phyloP scores from a whole-genome alignment of 2,113 vertebrate genomes.

The Oreamnos americanus region DNA sequence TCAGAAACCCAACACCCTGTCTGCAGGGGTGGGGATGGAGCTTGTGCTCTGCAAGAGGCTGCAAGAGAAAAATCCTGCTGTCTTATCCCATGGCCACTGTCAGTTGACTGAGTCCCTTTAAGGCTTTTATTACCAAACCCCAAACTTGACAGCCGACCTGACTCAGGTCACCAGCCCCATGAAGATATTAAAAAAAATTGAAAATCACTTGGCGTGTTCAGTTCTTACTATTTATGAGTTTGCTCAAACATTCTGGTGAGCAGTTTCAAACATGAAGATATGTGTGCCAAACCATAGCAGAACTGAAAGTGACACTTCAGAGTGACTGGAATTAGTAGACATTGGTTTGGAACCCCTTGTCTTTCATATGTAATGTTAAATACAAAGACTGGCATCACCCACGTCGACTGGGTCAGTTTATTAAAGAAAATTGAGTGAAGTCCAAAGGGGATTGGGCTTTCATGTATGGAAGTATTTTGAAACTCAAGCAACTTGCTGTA shows the following conservation, averaged over 20 bases:
- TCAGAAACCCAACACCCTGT: background rate
- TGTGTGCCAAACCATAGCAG: background rate
- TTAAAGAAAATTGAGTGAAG: background rate
- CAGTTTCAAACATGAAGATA: background rate
- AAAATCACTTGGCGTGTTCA: background rate
- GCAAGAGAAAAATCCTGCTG: background rate
- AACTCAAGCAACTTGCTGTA: background rate
- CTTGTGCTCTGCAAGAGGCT: background rate
- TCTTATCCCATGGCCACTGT: background rate
- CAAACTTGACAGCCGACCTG: background rate
- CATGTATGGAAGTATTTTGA: slow-evolving; percentile 13
- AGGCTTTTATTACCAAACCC: background rate
- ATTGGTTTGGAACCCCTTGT: background rate
- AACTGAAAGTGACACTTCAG: background rate
- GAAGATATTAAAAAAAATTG: background rate
- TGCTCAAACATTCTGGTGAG: background rate
- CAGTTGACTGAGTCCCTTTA: background rate
- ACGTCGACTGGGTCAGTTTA: background rate
- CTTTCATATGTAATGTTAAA: background rate
- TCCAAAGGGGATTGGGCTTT: slow-evolving; percentile 24
- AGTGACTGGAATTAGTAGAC: background rate
- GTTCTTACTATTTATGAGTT: background rate
- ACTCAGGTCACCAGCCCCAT: background rate
- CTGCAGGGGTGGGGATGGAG: background rate
- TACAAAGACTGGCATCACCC: background rate